These are phyloP conservation scores for Holacanthella duospinosa DNA, from an alignment of 2,888 invertebrate species.

Conservation along the genomic window DNA sequence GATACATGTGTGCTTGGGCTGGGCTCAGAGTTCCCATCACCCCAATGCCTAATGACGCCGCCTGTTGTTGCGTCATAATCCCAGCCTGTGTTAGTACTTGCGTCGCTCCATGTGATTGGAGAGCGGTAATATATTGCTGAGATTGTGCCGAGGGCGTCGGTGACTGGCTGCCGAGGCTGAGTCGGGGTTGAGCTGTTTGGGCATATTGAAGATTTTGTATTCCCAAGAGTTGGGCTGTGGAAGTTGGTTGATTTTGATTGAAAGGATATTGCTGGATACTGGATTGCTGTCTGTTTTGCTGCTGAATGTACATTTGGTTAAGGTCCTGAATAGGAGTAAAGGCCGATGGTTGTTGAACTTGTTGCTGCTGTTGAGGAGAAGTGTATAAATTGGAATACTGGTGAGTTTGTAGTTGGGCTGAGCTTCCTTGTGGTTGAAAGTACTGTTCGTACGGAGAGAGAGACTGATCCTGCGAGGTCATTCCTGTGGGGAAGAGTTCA, in stretches of 20 bases:
- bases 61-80: constrained; percentile 29
- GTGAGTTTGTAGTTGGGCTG: constrained; percentile 16
- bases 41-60: constrained; percentile 29
- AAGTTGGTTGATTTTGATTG: constrained; percentile 23
- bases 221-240: constrained; percentile 10
- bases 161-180: background rate
- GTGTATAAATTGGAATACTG: constrained; percentile 38
- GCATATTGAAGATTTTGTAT: constrained; percentile 1
- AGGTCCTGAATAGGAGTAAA: constrained; percentile 37
- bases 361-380: constrained; percentile 38
- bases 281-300: constrained; percentile 30
- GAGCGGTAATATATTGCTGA: constrained; percentile 27
- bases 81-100: constrained; percentile 34
- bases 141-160: constrained; percentile 7
- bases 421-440: constrained; percentile 21
- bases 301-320: constrained; percentile 31
- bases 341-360: constrained; percentile 37
- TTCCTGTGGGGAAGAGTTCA: constrained; percentile 34
- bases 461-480: constrained; percentile 18
- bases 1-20: constrained; percentile 38
- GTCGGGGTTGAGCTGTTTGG: background rate
- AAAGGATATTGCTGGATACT: constrained; percentile 23
- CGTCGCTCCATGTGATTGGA: constrained; percentile 13
- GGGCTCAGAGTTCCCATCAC: constrained; percentile 35
- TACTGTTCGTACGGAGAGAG: constrained; percentile 32